phyloP scores from a whole-genome alignment of 23 tunicate species.

The Oikopleura vanhoeffeni region DNA sequence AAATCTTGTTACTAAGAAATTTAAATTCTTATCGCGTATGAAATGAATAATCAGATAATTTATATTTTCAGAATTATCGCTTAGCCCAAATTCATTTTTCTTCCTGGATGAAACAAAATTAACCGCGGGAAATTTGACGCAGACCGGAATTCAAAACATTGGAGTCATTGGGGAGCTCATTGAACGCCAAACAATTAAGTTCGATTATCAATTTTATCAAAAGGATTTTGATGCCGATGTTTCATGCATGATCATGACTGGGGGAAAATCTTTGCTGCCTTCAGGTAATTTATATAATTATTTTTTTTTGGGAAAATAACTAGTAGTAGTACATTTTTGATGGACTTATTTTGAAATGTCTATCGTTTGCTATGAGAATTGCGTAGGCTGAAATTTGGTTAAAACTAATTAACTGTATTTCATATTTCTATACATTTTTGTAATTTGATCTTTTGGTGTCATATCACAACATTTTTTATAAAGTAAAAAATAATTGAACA shows the following conservation, averaged over 20 bases:
- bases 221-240: not conserved
- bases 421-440: too few species aligned
- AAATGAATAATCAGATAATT: too few species aligned
- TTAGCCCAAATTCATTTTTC: not conserved
- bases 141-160: not conserved
- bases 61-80: not conserved
- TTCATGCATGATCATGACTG: not conserved
- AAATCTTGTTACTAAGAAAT: too few species aligned
- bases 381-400: too few species aligned
- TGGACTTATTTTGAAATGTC: too few species aligned
- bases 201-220: constrained; percentile 1
- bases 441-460: too few species aligned
- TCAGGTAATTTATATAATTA: not conserved
- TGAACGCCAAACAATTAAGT: not conserved
- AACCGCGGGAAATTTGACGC: constrained; percentile 6
- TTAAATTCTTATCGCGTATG: too few species aligned
- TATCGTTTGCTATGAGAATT: too few species aligned
- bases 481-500: too few species aligned
- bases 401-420: too few species aligned
- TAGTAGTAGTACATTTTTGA: too few species aligned
- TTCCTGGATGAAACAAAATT: not conserved
- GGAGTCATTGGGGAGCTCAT: not conserved
- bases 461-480: too few species aligned
- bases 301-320: not conserved
- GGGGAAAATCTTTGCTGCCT: not conserved